A percentile compares a stretch with the other conserved stretches of the same genome.
Conservation (phyloP, 2,797 vertebrate genomes). For the Argentina silus region DNA sequence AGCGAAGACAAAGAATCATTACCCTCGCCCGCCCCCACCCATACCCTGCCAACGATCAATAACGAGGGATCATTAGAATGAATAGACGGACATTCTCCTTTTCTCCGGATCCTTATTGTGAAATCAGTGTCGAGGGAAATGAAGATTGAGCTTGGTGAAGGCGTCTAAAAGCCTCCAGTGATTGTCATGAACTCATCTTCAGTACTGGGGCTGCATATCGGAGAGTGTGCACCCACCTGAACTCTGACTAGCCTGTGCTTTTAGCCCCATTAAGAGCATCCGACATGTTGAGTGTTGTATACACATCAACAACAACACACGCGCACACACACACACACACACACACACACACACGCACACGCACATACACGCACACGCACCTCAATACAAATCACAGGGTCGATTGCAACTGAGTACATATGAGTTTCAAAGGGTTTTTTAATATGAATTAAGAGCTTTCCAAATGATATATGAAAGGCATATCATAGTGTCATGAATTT, state of each 20-base stretch:
- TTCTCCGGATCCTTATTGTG: constrained; percentile 83
- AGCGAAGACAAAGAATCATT: constrained; percentile 82
- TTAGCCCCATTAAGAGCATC: constrained; percentile 77
- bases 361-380: constrained; percentile 26
- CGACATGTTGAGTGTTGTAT: constrained; percentile 64
- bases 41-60: constrained; percentile 82
- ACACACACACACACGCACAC: neutral
- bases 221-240: constrained; percentile 71
- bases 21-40: constrained; percentile 70
- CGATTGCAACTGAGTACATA: neutral
- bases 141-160: constrained; percentile 80
- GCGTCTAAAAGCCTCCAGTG: constrained; percentile 82
- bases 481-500: constrained; percentile 27
- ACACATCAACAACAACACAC: constrained; percentile 67
- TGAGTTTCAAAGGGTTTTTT: constrained; percentile 25
- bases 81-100: constrained; percentile 84
- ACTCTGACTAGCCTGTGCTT: constrained; percentile 75
- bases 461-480: constrained; percentile 22
- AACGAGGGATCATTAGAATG: constrained; percentile 85
- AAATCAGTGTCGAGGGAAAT: constrained; percentile 83
- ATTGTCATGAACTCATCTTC: constrained; percentile 80
- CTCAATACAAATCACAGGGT: constrained; percentile 54
- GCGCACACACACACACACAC: neutral
- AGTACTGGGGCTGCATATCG: constrained; percentile 71
- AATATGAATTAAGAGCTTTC: constrained; percentile 25